Conservation (phyloP, 2,113 vertebrate species). For the Xyliphius kryptos region DNA sequence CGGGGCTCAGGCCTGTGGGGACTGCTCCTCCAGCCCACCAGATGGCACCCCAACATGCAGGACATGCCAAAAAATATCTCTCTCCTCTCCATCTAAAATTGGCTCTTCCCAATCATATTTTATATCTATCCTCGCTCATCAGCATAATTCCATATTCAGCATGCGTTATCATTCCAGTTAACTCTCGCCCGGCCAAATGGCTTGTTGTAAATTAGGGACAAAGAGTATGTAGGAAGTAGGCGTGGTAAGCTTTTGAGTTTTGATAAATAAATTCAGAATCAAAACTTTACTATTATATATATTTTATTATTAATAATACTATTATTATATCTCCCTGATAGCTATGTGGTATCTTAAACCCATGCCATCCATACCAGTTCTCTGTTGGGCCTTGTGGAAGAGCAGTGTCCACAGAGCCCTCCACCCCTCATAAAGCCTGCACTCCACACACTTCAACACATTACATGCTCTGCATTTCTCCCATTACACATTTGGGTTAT, state of each 20-base stretch:
- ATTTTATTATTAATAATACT: too few species aligned
- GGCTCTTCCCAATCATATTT: slow-evolving; percentile 16
- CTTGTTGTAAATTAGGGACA: too few species aligned
- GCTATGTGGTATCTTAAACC: slow-evolving; percentile 10
- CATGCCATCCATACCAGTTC: slow-evolving; percentile 37
- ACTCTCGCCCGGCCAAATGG: slow-evolving; percentile 1
- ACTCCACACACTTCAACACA: too few species aligned
- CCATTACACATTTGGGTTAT: too few species aligned
- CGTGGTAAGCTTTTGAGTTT: slow-evolving; percentile 29
- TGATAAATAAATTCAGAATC: slow-evolving; percentile 12
- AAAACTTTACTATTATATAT: not conserved
- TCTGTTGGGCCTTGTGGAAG: slow-evolving; percentile 48
- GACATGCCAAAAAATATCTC: slow-evolving; percentile 11
- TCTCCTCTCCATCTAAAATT: slow-evolving; percentile 17
- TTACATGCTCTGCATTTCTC: too few species aligned
- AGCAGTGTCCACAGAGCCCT: slow-evolving; percentile 47
- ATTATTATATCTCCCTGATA: slow-evolving; percentile 5
- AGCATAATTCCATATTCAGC: slow-evolving; percentile 38
- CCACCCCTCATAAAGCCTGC: slow-evolving; percentile 37
- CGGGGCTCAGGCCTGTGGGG: slow-evolving; percentile 41
- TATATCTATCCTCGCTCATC: slow-evolving; percentile 34
- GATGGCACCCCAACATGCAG: slow-evolving; percentile 44
- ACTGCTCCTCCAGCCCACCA: slow-evolving; percentile 44
- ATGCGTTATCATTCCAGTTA: slow-evolving; percentile 25
- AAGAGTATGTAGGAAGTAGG: not conserved